Evolutionary conservation across 2,797 vertebrate species (phyloP).

Genomic region (Cheirogaleus major): DNA sequence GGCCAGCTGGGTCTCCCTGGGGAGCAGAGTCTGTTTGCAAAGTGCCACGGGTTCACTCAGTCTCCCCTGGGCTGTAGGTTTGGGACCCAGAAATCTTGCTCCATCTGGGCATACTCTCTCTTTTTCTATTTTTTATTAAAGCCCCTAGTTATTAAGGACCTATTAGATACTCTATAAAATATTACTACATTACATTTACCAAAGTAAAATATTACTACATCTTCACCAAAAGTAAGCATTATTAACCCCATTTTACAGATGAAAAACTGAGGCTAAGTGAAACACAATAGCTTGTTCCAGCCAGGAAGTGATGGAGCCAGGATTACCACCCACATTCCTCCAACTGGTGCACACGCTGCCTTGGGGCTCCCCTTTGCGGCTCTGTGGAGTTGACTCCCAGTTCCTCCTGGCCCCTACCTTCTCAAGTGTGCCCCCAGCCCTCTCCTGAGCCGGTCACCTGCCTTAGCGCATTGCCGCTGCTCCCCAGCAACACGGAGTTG

Average conservation of each 20-base stretch:
- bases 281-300: not conserved
- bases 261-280: not conserved
- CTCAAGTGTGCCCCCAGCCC: no score
- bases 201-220: not conserved
- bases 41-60: not conserved
- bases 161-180: not conserved
- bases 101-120: not conserved
- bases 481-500: not conserved
- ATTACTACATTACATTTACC: not conserved
- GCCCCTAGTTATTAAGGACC: not conserved
- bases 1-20: not conserved
- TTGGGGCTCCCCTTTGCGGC: not conserved
- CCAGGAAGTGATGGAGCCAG: not conserved
- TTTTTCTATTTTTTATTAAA: not conserved
- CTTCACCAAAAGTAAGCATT: not conserved
- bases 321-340: not conserved
- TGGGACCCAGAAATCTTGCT: not conserved
- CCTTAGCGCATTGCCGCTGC: fast-evolving
- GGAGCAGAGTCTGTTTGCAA: not conserved
- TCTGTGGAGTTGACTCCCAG: fast-evolving
- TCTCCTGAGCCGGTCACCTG: not conserved
- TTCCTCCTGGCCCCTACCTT: no score
- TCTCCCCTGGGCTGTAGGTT: not conserved
- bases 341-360: fast-evolving
- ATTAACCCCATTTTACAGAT: not conserved